Conservation (phyloP, 2,797 vertebrate genomes). For the Cryptoprocta ferox region DNA sequence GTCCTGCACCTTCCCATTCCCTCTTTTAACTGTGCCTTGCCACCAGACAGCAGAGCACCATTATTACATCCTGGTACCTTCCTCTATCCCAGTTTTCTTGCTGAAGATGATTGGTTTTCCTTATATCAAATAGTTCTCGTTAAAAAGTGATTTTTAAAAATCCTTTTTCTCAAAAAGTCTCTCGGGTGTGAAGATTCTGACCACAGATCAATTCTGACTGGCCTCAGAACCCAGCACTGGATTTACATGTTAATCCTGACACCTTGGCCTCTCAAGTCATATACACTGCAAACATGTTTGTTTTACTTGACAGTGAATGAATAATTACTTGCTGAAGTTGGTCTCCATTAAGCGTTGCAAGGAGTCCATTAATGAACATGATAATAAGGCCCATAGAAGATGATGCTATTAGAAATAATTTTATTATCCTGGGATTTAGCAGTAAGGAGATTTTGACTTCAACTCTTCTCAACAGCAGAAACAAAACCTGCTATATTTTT, state of each 20-base stretch:
- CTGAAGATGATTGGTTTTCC: neutral
- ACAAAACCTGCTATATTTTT: neutral
- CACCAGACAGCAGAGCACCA: too few relatives aligned
- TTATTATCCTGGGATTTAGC: neutral
- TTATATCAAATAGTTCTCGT: neutral
- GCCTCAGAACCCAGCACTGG: neutral
- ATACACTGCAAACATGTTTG: neutral
- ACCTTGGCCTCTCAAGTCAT: neutral
- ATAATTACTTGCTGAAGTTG: neutral
- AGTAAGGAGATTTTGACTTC: neutral
- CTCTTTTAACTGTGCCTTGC: neutral
- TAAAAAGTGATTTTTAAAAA: neutral
- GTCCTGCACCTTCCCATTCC: neutral
- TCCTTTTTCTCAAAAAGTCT: neutral
- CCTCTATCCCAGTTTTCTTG: neutral
- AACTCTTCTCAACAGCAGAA: neutral
- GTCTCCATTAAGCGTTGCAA: neutral
- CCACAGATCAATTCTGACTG: neutral
- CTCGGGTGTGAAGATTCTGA: neutral
- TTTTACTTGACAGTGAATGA: neutral
- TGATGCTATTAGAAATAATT: neutral
- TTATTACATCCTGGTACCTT: neutral
- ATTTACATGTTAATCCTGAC: rapidly evolving
- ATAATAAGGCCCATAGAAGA: neutral
- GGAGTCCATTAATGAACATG: neutral